These are phyloP conservation scores for Myotis myotis DNA, from an alignment of 2,797 vertebrate species.

Conservation along the genomic window DNA sequence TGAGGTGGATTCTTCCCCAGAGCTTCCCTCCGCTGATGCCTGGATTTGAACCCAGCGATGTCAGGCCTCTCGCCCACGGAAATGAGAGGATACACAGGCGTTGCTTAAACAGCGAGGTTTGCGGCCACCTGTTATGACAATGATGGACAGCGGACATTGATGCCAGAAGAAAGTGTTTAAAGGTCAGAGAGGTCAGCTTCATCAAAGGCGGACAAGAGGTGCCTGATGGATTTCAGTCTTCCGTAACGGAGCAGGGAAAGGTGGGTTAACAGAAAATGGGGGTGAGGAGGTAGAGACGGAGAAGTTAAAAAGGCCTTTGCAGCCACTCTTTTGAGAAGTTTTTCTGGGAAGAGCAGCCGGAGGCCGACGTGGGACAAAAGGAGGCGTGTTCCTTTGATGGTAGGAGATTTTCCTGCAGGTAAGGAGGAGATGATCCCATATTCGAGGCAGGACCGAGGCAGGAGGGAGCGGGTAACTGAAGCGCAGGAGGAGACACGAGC, in stretches of 20 bases:
- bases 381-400: not conserved
- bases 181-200: not conserved
- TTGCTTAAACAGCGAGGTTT: not conserved
- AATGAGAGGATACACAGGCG: not conserved
- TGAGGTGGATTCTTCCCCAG: not conserved
- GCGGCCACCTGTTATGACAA: not conserved
- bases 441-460: not conserved
- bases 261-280: not conserved
- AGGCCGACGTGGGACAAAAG: not conserved
- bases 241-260: fast-evolving
- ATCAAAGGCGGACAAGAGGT: not conserved
- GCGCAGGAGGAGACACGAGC: no score
- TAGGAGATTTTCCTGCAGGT: not conserved
- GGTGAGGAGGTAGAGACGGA: not conserved
- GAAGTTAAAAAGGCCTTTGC: not conserved
- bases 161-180: not conserved
- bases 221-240: not conserved
- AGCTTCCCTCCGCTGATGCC: not conserved
- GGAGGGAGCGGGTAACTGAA: no score
- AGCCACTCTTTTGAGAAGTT: not conserved
- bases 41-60: not conserved
- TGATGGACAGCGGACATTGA: not conserved
- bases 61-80: not conserved
- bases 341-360: not conserved
- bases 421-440: not conserved